Base-by-base conservation (phyloP, 1,140 invertebrate genomes). In the Adoxophyes honmai region DNA sequence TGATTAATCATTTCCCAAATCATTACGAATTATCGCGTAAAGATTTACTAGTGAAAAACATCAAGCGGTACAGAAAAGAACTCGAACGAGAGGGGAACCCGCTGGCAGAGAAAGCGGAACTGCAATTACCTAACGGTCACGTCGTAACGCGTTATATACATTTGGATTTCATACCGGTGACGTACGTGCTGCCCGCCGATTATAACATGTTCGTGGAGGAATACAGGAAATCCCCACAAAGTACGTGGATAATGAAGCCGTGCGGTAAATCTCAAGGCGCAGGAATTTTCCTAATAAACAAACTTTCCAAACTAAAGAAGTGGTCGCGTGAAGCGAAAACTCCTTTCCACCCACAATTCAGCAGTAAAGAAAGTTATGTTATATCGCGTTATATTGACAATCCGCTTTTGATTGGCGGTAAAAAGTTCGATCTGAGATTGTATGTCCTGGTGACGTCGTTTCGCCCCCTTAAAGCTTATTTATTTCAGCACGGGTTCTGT, bases 171-270 rank as follows among this genome's bases (percentile, higher is more conserved):
- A 95, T 98, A 60, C 97, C 97, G 0, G 93, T 96, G 0, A 98
- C 97, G 0, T 99, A 97, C 81, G 96, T 98, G 52, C 88, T 99
- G 60, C 97, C 98, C 0, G 96, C 96, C 58, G 95, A 99, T 85
- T 98, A 98, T 75, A 98, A 98, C 76, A 95, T 98, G 92, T 98
- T 99, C 89, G 96, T 98, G 0, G 97, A 99, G 77, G 97, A 98
- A 77, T 99, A 98, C 80, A 86, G 94, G 48, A 98, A 98, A 86
- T 96, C 95, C 61, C 97, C 97, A 0, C 94, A 96, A 69, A 97
- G 95, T 62, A 98, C 97, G 0, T 99, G 97, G 97, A 99, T 99
- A 57, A 97, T 99, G 95, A 98, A 98, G 80, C 97, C 97, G 0
- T 97, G 96, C 77, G 96, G 96, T 4, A 95, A 96, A 79, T 96